These are phyloP conservation scores for Trachemys scripta DNA, from an alignment of 2,113 vertebrate species.

Conservation along the genomic window DNA sequence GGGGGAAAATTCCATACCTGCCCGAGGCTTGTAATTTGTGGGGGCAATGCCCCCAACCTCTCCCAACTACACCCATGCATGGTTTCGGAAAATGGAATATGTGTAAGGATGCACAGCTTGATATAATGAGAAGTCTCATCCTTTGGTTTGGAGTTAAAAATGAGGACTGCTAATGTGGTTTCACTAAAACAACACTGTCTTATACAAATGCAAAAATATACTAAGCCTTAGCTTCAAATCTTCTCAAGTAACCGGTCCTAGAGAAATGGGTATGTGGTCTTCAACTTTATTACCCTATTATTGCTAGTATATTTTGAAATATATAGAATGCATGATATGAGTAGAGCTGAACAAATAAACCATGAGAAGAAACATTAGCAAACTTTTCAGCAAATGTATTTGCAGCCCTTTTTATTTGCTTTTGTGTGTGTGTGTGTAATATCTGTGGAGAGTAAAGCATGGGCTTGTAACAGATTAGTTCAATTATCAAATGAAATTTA, in stretches of 20 bases:
- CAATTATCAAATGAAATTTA: background rate
- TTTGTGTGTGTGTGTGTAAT: background rate
- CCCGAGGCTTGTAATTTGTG: background rate
- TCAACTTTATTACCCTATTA: constrained; percentile 39
- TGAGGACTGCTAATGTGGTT: constrained; percentile 22
- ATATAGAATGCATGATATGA: background rate
- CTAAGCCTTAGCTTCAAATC: background rate
- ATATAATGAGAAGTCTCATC: background rate
- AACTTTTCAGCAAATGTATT: constrained; percentile 17
- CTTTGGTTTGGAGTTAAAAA: background rate
- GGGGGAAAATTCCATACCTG: background rate
- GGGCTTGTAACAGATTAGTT: constrained; percentile 16
- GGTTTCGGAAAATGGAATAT: background rate
- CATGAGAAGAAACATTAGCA: background rate
- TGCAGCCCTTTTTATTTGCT: constrained; percentile 47
- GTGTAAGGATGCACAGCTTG: background rate
- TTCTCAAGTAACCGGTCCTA: constrained; percentile 28
- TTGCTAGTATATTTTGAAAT: constrained; percentile 4
- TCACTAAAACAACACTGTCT: background rate
- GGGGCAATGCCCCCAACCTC: too few species aligned
- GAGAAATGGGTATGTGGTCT: constrained; percentile 10
- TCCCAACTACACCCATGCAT: background rate
- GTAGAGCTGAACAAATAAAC: background rate
- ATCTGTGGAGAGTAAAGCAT: background rate
- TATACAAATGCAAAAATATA: background rate